Evolutionary conservation across 2,888 invertebrate species (phyloP).

Genomic region (Hypselothyrea guttata): DNA sequence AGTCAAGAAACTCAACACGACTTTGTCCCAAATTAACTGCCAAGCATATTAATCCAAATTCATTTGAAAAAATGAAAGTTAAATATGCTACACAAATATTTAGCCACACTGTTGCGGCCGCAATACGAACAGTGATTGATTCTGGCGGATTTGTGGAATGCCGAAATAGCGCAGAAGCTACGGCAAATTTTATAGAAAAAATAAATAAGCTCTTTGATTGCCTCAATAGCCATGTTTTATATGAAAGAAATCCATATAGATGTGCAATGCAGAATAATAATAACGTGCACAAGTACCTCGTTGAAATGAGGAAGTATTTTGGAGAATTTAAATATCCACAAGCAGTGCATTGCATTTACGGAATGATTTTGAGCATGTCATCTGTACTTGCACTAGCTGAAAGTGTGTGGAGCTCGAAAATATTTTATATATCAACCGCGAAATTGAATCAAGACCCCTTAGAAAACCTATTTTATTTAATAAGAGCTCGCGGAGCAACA

Average conservation of each 20-base stretch:
- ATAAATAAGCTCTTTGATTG: conserved; percentile 13
- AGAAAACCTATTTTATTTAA: conserved; percentile 15
- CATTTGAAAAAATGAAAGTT: conserved; percentile 14
- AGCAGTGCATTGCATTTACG: conserved; percentile 4
- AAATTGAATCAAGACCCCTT: conserved; percentile 16
- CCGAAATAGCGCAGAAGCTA: neutral
- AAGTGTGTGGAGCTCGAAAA: neutral
- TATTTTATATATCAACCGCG: too few relatives aligned
- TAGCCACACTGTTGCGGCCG: conserved; percentile 8
- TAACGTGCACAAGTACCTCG: conserved; percentile 1
- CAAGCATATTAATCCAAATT: neutral
- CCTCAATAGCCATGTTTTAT: conserved; percentile 4
- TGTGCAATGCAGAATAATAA: conserved; percentile 2
- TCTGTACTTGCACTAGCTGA: neutral
- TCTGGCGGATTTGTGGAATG: conserved; percentile 3
- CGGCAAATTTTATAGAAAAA: conserved; percentile 7
- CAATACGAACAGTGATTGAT: conserved; percentile 10
- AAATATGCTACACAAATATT: conserved; percentile 11
- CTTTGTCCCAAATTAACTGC: neutral
- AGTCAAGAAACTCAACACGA: conserved; percentile 6
- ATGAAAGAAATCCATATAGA: conserved; percentile 5
- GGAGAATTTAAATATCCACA: conserved; percentile 8
- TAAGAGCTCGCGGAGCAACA: conserved; percentile 15
- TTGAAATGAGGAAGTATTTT: conserved; percentile 14
- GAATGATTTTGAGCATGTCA: neutral